Evolutionary conservation across 2,113 vertebrate genomes (phyloP).

Genomic region (Sus scrofa): DNA sequence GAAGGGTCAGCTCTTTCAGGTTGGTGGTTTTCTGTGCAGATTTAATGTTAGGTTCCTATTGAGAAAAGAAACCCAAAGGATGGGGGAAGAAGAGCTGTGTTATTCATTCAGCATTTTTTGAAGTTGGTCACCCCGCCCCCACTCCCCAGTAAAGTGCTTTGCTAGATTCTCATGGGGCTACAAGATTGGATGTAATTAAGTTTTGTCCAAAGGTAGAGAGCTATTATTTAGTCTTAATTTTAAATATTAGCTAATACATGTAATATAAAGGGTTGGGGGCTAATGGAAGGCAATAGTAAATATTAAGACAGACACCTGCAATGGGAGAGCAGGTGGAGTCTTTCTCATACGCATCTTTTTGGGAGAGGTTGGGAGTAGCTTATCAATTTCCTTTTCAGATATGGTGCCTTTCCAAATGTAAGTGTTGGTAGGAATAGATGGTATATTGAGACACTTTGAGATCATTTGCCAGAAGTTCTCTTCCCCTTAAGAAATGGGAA

Average conservation of each 20-base stretch:
- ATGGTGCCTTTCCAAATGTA: slow-evolving; percentile 75
- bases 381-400: slow-evolving; percentile 75
- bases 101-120: slow-evolving; percentile 46
- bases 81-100: neutral
- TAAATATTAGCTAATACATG: neutral
- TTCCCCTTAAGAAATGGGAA: slow-evolving; percentile 74
- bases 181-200: neutral
- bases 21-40: neutral
- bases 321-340: neutral
- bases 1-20: neutral
- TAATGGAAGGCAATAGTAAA: slow-evolving; percentile 1
- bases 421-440: slow-evolving; percentile 73
- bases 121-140: neutral
- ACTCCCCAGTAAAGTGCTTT: neutral
- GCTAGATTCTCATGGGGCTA: neutral
- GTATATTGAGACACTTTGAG: slow-evolving; percentile 20
- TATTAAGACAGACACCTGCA: neutral
- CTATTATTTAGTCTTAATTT: slow-evolving; percentile 32
- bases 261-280: neutral
- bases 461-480: slow-evolving; percentile 63
- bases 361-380: neutral
- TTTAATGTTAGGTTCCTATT: neutral
- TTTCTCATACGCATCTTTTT: slow-evolving; percentile 23
- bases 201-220: neutral
- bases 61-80: neutral